Conservation (phyloP, 2,113 vertebrate genomes). For the Aphelocoma coerulescens region DNA sequence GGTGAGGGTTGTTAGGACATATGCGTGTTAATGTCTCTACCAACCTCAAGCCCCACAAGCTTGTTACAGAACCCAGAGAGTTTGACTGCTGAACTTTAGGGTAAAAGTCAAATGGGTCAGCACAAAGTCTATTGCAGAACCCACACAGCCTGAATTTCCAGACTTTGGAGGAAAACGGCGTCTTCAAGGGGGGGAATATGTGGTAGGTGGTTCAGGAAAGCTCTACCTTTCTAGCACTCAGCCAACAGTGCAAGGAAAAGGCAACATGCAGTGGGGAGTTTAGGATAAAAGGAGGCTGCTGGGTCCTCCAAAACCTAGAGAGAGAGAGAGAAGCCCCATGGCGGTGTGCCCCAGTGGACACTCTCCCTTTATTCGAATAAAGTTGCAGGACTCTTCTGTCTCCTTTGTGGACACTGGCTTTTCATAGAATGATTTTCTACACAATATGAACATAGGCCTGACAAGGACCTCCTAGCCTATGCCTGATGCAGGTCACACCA, state of each 20-base stretch:
- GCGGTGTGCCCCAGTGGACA: rapidly evolving
- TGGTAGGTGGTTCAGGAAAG: rapidly evolving
- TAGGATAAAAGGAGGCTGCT: not conserved
- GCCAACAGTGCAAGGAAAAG: not conserved
- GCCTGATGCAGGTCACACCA: not conserved
- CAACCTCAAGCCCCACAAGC: not conserved
- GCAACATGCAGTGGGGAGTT: not conserved
- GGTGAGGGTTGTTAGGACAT: not conserved
- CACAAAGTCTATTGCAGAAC: not conserved
- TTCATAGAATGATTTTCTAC: not conserved
- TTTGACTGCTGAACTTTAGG: not conserved
- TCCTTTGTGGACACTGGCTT: not conserved
- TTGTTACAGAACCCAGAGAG: not conserved
- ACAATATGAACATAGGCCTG: rapidly evolving
- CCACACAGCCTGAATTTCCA: not conserved
- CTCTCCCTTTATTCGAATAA: not conserved
- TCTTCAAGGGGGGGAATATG: not conserved
- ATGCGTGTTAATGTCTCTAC: not conserved
- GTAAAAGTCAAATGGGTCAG: not conserved
- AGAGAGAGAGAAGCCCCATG: not conserved
- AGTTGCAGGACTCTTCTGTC: not conserved
- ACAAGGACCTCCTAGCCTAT: not conserved
- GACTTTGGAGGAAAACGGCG: not conserved
- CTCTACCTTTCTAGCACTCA: not conserved
- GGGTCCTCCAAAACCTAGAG: not conserved